A percentile compares a stretch with the other conserved stretches of the same genome.
Conservation (phyloP, 2,888 invertebrate species). For the Agonopterix subpropinquella region DNA sequence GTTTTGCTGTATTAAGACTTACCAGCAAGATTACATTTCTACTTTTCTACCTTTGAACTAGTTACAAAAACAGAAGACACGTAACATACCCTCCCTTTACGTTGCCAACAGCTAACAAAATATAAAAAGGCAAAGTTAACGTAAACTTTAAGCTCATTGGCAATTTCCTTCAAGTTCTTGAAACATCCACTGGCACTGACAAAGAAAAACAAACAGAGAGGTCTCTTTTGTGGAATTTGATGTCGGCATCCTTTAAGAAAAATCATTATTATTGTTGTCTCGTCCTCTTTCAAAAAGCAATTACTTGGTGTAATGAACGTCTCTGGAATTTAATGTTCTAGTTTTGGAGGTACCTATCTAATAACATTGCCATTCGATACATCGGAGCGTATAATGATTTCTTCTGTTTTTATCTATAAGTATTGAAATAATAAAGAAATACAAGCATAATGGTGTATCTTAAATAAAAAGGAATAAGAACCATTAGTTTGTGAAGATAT, state of each 20-base stretch:
- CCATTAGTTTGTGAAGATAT: too few relatives aligned
- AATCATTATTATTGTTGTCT: conserved; percentile 27
- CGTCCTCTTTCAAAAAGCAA: conserved; percentile 1
- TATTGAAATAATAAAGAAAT: too few relatives aligned
- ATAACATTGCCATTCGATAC: too few relatives aligned
- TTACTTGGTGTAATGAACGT: background rate
- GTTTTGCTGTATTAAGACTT: too few relatives aligned
- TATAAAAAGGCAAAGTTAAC: conserved; percentile 9
- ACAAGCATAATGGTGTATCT: too few relatives aligned
- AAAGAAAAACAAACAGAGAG: conserved; percentile 26
- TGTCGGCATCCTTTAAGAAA: conserved; percentile 22
- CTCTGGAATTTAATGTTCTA: background rate
- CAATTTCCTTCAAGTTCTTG: conserved; percentile 27
- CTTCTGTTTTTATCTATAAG: too few relatives aligned
- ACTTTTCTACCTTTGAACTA: too few relatives aligned
- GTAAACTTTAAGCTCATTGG: conserved; percentile 28
- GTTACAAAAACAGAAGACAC: too few relatives aligned
- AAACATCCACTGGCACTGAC: conserved; percentile 20
- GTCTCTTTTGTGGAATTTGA: conserved; percentile 27
- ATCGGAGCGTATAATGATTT: too few relatives aligned
- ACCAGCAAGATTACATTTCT: too few relatives aligned
- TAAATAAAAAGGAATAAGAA: too few relatives aligned
- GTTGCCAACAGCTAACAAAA: background rate
- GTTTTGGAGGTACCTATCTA: background rate
- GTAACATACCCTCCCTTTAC: background rate